Percentiles rank a stretch among this genome's conserved stretches.
Evolutionary conservation across 2,797 vertebrate genomes (phyloP).

Genomic region (Phylloscopus collybita): DNA sequence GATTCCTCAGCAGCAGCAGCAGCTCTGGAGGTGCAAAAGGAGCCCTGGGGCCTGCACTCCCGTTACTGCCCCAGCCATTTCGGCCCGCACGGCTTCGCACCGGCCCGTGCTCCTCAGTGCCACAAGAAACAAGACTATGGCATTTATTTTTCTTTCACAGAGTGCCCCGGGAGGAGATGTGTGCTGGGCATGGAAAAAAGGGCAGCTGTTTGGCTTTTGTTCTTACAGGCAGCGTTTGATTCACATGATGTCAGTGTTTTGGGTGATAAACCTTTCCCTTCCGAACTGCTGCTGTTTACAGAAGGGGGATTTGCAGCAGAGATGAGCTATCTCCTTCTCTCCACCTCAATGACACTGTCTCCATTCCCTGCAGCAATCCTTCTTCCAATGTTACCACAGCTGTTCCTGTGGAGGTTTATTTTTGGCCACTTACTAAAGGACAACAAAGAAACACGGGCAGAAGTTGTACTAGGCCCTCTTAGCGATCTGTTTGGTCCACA

Average conservation of each 20-base stretch:
- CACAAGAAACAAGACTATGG: background rate
- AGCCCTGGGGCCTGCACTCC: background rate
- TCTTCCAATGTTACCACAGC: background rate
- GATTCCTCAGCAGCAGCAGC: background rate
- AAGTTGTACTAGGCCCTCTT: background rate
- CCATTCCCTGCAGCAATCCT: background rate
- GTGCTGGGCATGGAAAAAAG: rapidly evolving
- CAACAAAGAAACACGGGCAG: background rate
- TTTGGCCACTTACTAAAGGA: background rate
- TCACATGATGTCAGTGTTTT: rapidly evolving
- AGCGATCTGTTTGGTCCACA: background rate
- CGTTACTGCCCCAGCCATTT: background rate
- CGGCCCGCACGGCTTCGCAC: rapidly evolving
- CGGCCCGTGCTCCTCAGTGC: rapidly evolving
- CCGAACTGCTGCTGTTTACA: background rate
- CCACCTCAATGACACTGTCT: background rate
- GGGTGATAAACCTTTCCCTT: background rate
- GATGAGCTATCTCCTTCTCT: background rate
- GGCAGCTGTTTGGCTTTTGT: background rate
- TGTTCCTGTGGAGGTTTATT: background rate
- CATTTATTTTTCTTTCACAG: background rate
- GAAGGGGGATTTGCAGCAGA: background rate
- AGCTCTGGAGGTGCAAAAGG: background rate
- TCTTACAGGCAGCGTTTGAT: background rate
- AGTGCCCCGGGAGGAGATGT: background rate